Conservation (phyloP, 1,140 invertebrate genomes). For the Aphelenchoides avenae region DNA sequence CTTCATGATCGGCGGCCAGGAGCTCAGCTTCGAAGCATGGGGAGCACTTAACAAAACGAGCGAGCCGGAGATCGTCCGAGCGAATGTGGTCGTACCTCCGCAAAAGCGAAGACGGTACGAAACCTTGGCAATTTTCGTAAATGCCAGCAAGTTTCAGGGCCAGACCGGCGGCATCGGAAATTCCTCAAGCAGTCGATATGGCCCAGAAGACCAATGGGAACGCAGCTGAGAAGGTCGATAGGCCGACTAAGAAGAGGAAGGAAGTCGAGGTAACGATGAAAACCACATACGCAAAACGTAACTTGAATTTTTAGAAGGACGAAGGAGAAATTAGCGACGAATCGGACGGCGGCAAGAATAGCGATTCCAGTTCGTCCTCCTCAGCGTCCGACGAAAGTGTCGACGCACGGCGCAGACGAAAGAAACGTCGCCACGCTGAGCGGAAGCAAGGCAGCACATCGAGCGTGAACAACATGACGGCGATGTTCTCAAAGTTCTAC, state of each 20-base stretch:
- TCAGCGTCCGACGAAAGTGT: neutral
- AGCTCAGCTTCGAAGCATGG: constrained; percentile 13
- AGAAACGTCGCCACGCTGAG: neutral
- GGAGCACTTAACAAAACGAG: constrained; percentile 18
- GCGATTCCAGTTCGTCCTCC: neutral
- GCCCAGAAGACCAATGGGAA: neutral
- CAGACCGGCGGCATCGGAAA: neutral
- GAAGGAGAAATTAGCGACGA: constrained; percentile 13
- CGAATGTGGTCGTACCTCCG: neutral
- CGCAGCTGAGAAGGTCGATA: neutral
- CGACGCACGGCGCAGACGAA: neutral
- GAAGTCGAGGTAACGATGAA: constrained; percentile 7
- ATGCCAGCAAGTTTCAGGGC: neutral
- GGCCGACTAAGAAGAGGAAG: neutral
- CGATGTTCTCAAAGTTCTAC: constrained; percentile 12
- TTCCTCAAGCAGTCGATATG: neutral
- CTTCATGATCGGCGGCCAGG: constrained; percentile 10
- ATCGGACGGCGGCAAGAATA: neutral
- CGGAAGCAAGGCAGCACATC: constrained; percentile 1
- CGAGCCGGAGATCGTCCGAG: constrained; percentile 14
- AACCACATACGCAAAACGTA: neutral
- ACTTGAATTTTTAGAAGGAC: constrained; percentile 11
- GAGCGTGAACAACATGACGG: constrained; percentile 10
- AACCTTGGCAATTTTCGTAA: neutral
- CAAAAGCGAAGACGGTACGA: constrained; percentile 2